phyloP scores from a whole-genome alignment of 2,888 invertebrate genomes.

The Abrostola triplasia region DNA sequence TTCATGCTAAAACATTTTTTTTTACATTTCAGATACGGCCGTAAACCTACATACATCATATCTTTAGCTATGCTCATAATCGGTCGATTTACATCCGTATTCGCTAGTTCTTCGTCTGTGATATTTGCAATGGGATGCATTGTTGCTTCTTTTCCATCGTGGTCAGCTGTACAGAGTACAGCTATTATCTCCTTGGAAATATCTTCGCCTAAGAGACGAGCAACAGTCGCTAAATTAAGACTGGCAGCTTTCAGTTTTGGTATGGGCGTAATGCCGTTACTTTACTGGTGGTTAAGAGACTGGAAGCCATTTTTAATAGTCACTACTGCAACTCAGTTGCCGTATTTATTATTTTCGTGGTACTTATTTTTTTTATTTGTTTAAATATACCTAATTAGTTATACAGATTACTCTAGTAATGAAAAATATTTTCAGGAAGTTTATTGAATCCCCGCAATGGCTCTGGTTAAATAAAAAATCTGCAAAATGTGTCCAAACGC shows the following conservation, averaged over 20 bases:
- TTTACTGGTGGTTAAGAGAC: constrained; percentile 73
- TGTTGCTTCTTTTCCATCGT: constrained; percentile 69
- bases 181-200: constrained; percentile 74
- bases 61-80: constrained; percentile 66
- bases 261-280: constrained; percentile 67
- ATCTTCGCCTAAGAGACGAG: constrained; percentile 67
- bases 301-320: constrained; percentile 72
- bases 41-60: constrained; percentile 68
- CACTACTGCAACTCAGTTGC: constrained; percentile 65
- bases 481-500: constrained; percentile 79
- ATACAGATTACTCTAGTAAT: not conserved
- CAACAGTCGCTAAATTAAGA: constrained; percentile 64
- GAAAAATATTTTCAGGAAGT: constrained; percentile 75
- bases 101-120: constrained; percentile 63
- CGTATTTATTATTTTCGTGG: constrained; percentile 72
- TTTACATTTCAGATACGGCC: constrained; percentile 71
- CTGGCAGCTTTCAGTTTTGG: constrained; percentile 66
- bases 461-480: constrained; percentile 86
- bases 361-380: constrained; percentile 40
- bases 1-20: not conserved
- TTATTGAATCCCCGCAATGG: constrained; percentile 91
- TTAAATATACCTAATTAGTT: not conserved
- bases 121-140: constrained; percentile 69
- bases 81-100: constrained; percentile 69
- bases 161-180: constrained; percentile 69